Percentiles rank a stretch among this genome's conserved stretches.
Evolutionary conservation across 2,113 vertebrate species (phyloP).

Genomic region (Forbesichthys papilliferus): DNA sequence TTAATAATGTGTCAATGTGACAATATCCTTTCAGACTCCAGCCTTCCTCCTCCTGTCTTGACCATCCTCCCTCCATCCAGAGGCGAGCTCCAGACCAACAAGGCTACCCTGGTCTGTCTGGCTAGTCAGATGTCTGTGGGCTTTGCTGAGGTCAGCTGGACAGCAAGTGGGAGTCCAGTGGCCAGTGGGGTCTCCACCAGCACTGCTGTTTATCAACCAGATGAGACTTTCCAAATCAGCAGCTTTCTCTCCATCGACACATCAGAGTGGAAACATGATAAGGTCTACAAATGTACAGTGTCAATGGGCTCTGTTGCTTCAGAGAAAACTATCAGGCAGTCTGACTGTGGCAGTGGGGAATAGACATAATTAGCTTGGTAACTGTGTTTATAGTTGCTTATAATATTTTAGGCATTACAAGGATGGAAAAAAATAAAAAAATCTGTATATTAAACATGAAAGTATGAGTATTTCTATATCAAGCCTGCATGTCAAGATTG

Average conservation of each 20-base stretch:
- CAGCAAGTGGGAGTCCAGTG: conserved; percentile 14
- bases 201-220: too few species aligned
- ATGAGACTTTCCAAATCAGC: not conserved
- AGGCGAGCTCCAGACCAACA: conserved; percentile 54
- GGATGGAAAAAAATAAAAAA: conserved; percentile 38
- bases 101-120: conserved; percentile 65
- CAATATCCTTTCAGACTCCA: conserved; percentile 42
- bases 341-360: not conserved
- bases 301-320: not conserved
- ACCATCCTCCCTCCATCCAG: conserved; percentile 66
- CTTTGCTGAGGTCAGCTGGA: conserved; percentile 64
- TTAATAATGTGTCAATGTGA: not conserved
- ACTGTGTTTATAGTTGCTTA: not conserved
- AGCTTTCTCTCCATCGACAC: not conserved
- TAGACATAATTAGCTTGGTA: not conserved
- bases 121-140: conserved; percentile 45
- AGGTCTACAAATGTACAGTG: not conserved
- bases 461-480: conserved; percentile 28
- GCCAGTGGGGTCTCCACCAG: too few species aligned
- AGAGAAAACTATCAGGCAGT: not conserved
- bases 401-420: not conserved
- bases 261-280: not conserved
- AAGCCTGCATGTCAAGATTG: not conserved
- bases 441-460: too few species aligned
- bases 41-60: conserved; percentile 55